Evolutionary conservation across 2,888 invertebrate species (phyloP).

Genomic region (Cephus sareptanus): DNA sequence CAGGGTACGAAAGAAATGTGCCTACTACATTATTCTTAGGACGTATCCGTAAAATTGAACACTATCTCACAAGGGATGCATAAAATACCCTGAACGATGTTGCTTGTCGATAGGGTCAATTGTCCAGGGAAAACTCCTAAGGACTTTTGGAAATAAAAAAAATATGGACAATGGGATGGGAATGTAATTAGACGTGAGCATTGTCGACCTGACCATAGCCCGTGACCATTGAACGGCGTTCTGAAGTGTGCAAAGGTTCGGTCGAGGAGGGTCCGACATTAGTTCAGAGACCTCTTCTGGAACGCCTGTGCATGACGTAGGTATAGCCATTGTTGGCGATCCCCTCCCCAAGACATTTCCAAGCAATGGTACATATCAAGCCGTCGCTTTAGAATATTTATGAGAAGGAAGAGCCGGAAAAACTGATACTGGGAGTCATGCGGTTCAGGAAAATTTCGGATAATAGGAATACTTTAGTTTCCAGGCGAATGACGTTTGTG

Average conservation of each 20-base stretch:
- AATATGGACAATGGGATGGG: conserved; percentile 19
- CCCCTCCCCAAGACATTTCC: not conserved
- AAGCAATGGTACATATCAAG: not conserved
- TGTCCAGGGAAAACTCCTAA: not conserved
- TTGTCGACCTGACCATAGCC: conserved; percentile 53
- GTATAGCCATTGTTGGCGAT: not conserved
- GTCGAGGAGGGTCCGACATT: not conserved
- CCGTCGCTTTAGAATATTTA: not conserved
- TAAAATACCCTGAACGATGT: not conserved
- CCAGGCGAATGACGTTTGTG: not conserved
- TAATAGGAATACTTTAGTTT: not conserved
- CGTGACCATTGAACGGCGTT: conserved; percentile 40
- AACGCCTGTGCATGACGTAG: not conserved
- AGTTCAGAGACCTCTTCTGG: not conserved
- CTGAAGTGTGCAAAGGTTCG: not conserved
- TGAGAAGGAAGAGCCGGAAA: not conserved
- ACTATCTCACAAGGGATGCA: not conserved
- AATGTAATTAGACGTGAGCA: conserved; percentile 55
- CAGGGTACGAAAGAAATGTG: not conserved
- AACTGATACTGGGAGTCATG: not conserved
- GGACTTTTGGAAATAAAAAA: not conserved
- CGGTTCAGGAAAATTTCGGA: not conserved
- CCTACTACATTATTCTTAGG: not conserved
- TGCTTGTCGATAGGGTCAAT: not conserved
- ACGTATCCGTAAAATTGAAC: not conserved